These are phyloP conservation scores for Sebastes paucispinis DNA, from an alignment of 2,797 vertebrate genomes.

Conservation along the genomic window DNA sequence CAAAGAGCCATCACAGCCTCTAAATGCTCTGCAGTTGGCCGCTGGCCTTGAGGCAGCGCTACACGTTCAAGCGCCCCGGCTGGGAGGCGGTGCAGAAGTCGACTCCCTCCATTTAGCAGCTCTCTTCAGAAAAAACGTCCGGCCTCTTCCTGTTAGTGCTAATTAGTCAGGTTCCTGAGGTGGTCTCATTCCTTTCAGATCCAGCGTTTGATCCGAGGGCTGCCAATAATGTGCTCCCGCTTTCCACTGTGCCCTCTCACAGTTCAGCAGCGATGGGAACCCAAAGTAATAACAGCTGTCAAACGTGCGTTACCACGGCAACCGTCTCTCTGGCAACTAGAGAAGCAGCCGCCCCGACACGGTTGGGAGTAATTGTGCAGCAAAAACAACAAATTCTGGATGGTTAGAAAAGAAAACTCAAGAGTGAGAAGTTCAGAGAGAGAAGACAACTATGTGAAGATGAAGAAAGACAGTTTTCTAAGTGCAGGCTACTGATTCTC, in stretches of 20 bases:
- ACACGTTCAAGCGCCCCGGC: conserved; percentile 21
- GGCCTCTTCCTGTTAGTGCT: conserved; percentile 63
- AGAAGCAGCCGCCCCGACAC: conserved; percentile 35
- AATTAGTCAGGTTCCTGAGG: conserved; percentile 66
- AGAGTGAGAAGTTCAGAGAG: conserved; percentile 34
- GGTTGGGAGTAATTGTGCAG: conserved; percentile 16
- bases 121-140: conserved; percentile 16
- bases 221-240: conserved; percentile 24
- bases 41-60: conserved; percentile 28
- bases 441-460: conserved; percentile 27
- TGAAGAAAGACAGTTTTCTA: conserved; percentile 5
- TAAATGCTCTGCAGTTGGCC: conserved; percentile 48
- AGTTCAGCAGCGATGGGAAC: conserved; percentile 49
- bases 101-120: conserved; percentile 35
- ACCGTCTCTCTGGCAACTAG: conserved; percentile 75
- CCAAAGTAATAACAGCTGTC: conserved; percentile 81
- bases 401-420: background rate
- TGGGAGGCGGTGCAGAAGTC: conserved; percentile 33
- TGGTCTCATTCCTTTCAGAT: conserved; percentile 64
- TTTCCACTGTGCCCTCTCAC: conserved; percentile 64
- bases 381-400: conserved; percentile 25
- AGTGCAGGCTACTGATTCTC: background rate
- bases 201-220: conserved; percentile 49
- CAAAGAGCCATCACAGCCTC: conserved; percentile 45
- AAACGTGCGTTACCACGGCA: conserved; percentile 83